Evolutionary conservation across 2,888 invertebrate species (phyloP), one percentile per base, ranked within the genome.

Genomic region (Itoplectis maculator): DNA sequence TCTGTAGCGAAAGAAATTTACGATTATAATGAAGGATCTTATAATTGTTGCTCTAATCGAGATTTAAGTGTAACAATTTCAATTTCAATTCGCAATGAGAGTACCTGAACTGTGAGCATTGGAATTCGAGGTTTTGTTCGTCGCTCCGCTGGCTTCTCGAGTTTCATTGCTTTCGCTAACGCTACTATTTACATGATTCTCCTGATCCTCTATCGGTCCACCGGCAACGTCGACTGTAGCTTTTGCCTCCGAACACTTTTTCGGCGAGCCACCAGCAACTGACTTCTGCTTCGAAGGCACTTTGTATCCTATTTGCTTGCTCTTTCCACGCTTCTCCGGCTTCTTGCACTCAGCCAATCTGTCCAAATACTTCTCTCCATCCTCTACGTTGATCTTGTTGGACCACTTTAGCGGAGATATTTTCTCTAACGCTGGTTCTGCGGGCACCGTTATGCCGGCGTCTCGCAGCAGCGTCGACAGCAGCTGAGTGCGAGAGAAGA

Each of bases 341-440:
- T 86, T 87, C 86, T 87, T 86, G 88, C 90, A 88, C 84, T 89
- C 89, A 79, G 87, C 87, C 59, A 88, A 81, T 84, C 87, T 88
- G 70, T 84, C 87, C 61, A 90, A 84, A 84, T 87, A 89, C 20
- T 88, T 89, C 68, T 92, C 91, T 18, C 86, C 86, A 11, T 90
- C 89, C 56, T 91, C 92, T 4, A 90, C 88, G 72, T 91, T 92
- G 56, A 93, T 90, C 86, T 92, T 92, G 81, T 92, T 93, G 3
- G 92, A 92, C 92, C 92, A 92, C 81, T 92, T 92, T 7, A 92
- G 86, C 0, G 92, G 91, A 11, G 92, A 92, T 82, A 93, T 90
- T 84, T 92, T 93, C 83, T 93, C 93, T 61, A 93, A 81, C 3
- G 92, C 92, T 72, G 93, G 93, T 75, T 93, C 93, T 3, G 91